Percentiles rank a stretch among this genome's conserved stretches.
Conservation (phyloP, 2,888 invertebrate genomes). For the Himalopsyche anomala region DNA sequence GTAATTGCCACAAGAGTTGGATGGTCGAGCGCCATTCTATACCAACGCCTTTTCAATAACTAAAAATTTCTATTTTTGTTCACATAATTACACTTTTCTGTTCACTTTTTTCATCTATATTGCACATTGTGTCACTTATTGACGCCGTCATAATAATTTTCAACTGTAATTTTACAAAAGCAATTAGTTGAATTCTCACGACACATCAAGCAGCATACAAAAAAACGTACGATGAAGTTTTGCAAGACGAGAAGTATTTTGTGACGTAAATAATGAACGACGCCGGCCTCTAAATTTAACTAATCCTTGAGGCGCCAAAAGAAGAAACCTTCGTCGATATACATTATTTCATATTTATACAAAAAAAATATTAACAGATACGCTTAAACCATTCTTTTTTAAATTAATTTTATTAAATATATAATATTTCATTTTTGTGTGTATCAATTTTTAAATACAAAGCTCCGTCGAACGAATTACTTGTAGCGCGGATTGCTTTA, state of each 20-base stretch:
- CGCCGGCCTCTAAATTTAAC: constrained; percentile 10
- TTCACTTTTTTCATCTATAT: neutral
- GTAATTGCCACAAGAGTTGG: constrained; percentile 76
- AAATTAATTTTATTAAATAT: too few species aligned
- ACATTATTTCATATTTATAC: neutral
- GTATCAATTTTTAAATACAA: too few species aligned
- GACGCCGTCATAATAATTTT: neutral
- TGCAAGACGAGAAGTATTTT: neutral
- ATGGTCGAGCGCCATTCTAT: constrained; percentile 75
- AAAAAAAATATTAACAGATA: neutral
- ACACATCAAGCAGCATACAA: neutral
- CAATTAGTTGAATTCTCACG: neutral
- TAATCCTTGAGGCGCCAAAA: neutral
- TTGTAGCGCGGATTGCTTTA: too few species aligned
- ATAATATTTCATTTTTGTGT: too few species aligned
- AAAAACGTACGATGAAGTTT: neutral
- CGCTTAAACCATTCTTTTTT: too few species aligned
- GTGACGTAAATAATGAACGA: neutral
- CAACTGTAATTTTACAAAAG: neutral
- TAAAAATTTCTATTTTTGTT: neutral
- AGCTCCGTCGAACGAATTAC: too few species aligned
- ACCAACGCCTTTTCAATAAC: neutral
- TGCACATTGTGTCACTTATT: neutral
- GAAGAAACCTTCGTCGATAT: neutral
- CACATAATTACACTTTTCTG: neutral